A percentile compares a stretch with the other conserved stretches of the same genome.
phyloP scores from a whole-genome alignment of 2,113 vertebrate genomes.

The Dasyornis broadbenti region DNA sequence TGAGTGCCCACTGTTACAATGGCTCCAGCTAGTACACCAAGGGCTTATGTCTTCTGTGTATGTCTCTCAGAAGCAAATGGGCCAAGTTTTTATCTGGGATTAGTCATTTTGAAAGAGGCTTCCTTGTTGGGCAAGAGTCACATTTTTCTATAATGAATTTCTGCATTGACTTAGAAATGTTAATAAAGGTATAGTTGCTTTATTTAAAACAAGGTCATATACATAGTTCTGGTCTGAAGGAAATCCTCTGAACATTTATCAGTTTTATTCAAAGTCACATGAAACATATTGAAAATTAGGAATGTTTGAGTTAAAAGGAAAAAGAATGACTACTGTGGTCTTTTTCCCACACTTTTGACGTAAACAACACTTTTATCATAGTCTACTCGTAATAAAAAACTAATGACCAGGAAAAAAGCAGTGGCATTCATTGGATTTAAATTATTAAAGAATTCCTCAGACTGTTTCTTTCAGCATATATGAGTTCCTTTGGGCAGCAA shows the following conservation, averaged over 20 bases:
- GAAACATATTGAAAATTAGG: not conserved
- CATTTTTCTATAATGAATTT: not conserved
- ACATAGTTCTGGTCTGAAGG: not conserved
- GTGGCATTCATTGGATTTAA: not conserved
- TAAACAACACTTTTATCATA: not conserved
- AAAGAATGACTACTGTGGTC: not conserved
- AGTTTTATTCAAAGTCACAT: slow-evolving; percentile 11
- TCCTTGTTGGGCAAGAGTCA: not conserved
- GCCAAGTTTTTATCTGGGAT: no score
- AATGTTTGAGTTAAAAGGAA: not conserved
- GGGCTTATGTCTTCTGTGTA: not conserved
- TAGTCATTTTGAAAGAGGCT: not conserved
- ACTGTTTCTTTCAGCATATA: not conserved
- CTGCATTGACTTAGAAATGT: not conserved
- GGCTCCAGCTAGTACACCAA: not conserved
- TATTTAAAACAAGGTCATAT: not conserved
- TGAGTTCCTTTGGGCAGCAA: not conserved
- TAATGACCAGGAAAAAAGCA: not conserved
- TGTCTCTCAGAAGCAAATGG: not conserved
- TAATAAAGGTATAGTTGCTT: not conserved
- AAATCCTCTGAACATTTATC: not conserved
- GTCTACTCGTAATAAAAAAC: not conserved
- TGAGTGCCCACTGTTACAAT: rapidly evolving
- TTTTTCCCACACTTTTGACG: not conserved
- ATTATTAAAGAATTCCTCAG: not conserved